Evolutionary conservation across 2,888 invertebrate species (phyloP).

Genomic region (Octodonta nipae): DNA sequence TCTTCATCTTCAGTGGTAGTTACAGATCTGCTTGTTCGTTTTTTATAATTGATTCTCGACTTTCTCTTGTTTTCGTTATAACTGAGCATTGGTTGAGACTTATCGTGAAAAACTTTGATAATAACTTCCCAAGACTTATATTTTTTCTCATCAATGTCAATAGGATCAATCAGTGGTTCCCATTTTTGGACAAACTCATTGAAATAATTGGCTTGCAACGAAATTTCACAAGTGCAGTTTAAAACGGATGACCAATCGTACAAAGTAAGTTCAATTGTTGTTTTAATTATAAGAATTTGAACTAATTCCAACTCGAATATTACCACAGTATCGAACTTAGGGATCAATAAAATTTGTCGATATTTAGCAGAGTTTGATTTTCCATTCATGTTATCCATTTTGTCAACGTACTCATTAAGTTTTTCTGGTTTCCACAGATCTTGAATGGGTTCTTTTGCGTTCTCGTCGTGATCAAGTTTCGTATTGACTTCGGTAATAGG

Average conservation of each 20-base stretch:
- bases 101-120: conserved; percentile 46
- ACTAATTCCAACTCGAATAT: conserved; percentile 51
- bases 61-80: conserved; percentile 21
- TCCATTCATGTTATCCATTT: conserved; percentile 7
- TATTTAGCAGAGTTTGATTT: conserved; percentile 12
- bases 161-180: conserved; percentile 75
- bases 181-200: conserved; percentile 42
- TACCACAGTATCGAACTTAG: conserved; percentile 44
- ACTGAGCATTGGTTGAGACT: conserved; percentile 28
- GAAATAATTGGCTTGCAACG: conserved; percentile 37
- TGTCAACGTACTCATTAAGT: conserved; percentile 32
- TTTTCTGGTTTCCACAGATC: conserved; percentile 63
- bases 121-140: conserved; percentile 61
- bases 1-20: conserved; percentile 32
- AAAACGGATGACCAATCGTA: conserved; percentile 52
- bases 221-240: conserved; percentile 33
- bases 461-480: conserved; percentile 13
- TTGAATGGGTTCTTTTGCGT: conserved; percentile 32
- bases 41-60: conserved; percentile 15
- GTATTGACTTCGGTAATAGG: conserved; percentile 20
- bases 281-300: conserved; percentile 42
- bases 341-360: conserved; percentile 23
- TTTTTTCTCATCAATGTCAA: conserved; percentile 49
- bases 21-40: conserved; percentile 22
- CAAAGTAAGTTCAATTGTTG: conserved; percentile 45